Percentiles rank a stretch among this genome's conserved stretches.
Conservation (phyloP, 2,888 invertebrate genomes). For the Muschampia plurimacula region DNA sequence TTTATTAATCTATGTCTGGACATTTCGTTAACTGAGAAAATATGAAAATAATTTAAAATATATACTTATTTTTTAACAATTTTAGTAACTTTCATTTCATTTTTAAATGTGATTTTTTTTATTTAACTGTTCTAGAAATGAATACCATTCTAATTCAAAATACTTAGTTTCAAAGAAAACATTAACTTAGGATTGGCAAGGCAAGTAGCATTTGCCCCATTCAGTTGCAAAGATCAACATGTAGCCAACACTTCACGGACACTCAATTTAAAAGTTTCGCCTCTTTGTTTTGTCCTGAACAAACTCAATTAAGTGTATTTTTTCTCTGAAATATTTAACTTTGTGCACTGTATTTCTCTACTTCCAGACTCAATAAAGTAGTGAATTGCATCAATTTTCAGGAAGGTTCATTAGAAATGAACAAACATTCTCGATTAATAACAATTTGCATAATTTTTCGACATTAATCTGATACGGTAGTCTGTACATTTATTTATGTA, state of each 20-base stretch:
- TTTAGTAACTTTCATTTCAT: too few species aligned
- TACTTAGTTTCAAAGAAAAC: conserved; percentile 65
- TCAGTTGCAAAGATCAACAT: conserved; percentile 81
- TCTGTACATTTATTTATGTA: too few species aligned
- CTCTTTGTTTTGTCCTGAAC: conserved; percentile 85
- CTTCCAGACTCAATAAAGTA: not conserved
- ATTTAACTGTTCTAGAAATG: not conserved
- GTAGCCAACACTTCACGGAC: conserved; percentile 83
- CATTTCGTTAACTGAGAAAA: too few species aligned
- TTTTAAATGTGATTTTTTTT: too few species aligned
- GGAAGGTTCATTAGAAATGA: not conserved
- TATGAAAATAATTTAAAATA: too few species aligned
- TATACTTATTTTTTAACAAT: too few species aligned
- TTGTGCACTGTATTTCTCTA: conserved; percentile 47
- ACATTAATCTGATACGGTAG: too few species aligned
- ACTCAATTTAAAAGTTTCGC: conserved; percentile 83
- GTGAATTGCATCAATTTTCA: not conserved
- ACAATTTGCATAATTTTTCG: too few species aligned
- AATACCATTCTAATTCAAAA: not conserved
- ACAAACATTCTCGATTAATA: not conserved
- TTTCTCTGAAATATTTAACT: conserved; percentile 72
- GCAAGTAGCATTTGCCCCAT: conserved; percentile 53
- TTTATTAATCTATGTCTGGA: too few species aligned
- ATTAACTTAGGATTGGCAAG: conserved; percentile 65
- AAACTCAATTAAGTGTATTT: conserved; percentile 84